These are phyloP conservation scores for Pipra filicauda DNA, from an alignment of 2,113 vertebrate species.

Conservation along the genomic window DNA sequence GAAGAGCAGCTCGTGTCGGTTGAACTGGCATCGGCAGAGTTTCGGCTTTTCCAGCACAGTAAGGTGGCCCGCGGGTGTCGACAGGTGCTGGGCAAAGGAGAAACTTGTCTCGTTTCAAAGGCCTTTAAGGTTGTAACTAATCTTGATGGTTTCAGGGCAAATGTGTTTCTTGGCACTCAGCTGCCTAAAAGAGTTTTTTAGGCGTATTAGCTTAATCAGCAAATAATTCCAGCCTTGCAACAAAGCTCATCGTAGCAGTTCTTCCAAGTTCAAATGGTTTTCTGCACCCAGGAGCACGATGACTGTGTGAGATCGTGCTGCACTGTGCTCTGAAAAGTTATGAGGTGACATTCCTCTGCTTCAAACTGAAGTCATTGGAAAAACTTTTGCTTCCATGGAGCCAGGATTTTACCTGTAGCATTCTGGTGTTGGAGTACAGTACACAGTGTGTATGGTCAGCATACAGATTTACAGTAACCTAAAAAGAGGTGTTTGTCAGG, in stretches of 20 bases:
- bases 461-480: not conserved
- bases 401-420: not conserved
- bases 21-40: not conserved
- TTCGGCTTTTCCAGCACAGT: not conserved
- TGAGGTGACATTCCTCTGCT: not conserved
- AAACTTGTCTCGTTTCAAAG: not conserved
- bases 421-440: not conserved
- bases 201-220: not conserved
- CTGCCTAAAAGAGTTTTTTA: not conserved
- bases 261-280: not conserved
- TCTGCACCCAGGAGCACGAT: not conserved
- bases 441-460: accelerated
- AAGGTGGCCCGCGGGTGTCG: not conserved
- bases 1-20: accelerated
- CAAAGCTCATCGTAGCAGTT: not conserved
- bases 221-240: not conserved
- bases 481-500: not conserved
- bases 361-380: not conserved
- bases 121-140: conserved; percentile 5
- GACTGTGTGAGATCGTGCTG: not conserved
- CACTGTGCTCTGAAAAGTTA: not conserved
- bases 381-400: not conserved
- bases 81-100: not conserved
- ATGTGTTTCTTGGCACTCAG: conserved; percentile 26
- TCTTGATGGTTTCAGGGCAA: conserved; percentile 45